Conservation (phyloP, 2,888 invertebrate genomes). For the Synergus itoensis region DNA sequence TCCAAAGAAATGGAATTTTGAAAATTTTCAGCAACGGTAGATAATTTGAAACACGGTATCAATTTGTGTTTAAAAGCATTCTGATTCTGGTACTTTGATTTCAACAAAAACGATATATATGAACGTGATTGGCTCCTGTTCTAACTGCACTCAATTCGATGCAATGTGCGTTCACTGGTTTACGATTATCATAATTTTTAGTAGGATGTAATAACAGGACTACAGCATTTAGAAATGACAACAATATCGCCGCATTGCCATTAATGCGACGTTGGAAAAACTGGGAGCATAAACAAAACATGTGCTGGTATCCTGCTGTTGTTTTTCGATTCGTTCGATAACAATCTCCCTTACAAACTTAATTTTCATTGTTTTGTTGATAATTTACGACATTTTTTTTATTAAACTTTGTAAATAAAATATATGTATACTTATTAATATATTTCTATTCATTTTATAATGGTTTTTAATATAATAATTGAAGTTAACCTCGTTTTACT, state of each 20-base stretch:
- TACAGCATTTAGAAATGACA: conserved; percentile 33
- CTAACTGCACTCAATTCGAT: conserved; percentile 18
- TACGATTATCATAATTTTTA: conserved; percentile 56
- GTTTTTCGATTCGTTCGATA: not conserved
- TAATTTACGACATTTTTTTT: not conserved
- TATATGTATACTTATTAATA: not conserved
- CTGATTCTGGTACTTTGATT: not conserved
- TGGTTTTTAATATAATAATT: not conserved
- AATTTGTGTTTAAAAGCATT: not conserved
- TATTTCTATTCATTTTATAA: not conserved
- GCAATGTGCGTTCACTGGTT: conserved; percentile 50
- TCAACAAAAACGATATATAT: not conserved
- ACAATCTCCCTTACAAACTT: not conserved
- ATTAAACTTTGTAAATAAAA: not conserved
- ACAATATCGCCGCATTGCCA: conserved; percentile 32
- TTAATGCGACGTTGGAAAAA: conserved; percentile 39
- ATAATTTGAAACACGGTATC: not conserved
- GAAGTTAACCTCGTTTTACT: not conserved
- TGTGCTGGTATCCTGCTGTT: not conserved
- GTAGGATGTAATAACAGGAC: conserved; percentile 20
- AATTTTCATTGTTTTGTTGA: not conserved
- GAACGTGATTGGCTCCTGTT: not conserved
- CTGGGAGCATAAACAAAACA: not conserved
- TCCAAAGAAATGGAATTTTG: not conserved
- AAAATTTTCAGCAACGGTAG: not conserved